Percentiles rank a stretch among this genome's conserved stretches.
Evolutionary conservation across 2,888 invertebrate genomes (phyloP).

Genomic region (Hirtodrosophila cameraria): DNA sequence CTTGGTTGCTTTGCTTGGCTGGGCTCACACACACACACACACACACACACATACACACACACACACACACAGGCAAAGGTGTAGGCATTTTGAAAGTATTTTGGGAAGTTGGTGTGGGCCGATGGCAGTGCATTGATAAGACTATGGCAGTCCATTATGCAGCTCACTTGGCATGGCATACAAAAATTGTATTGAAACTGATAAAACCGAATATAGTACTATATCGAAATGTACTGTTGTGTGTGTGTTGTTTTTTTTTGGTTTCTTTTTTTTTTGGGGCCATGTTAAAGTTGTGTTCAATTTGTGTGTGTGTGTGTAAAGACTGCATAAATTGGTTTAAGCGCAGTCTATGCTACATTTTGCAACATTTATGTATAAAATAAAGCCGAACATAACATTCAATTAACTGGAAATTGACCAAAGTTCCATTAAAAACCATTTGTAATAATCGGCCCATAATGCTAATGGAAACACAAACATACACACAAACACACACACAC

Average conservation of each 20-base stretch:
- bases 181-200: constrained; percentile 45
- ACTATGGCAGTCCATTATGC: constrained; percentile 70
- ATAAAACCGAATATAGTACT: constrained; percentile 44
- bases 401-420: constrained; percentile 36
- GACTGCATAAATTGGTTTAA: too few relatives aligned
- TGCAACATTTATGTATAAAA: background rate
- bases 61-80: background rate
- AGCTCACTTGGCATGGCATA: constrained; percentile 64
- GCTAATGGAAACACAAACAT: constrained; percentile 2
- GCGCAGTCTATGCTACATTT: background rate
- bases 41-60: background rate
- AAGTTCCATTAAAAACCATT: constrained; percentile 28
- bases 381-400: constrained; percentile 13
- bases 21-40: constrained; percentile 5
- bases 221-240: too few relatives aligned
- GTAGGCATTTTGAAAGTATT: constrained; percentile 1
- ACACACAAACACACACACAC: too few relatives aligned
- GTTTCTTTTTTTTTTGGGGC: background rate
- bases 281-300: constrained; percentile 16
- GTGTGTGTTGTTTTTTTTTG: background rate
- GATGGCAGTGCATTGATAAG: constrained; percentile 69
- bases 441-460: constrained; percentile 1
- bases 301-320: background rate
- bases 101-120: constrained; percentile 31
- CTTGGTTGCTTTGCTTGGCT: constrained; percentile 33